These are phyloP conservation scores for Eurosta solidaginis DNA, from an alignment of 1,140 invertebrate genomes.

Conservation along the genomic window DNA sequence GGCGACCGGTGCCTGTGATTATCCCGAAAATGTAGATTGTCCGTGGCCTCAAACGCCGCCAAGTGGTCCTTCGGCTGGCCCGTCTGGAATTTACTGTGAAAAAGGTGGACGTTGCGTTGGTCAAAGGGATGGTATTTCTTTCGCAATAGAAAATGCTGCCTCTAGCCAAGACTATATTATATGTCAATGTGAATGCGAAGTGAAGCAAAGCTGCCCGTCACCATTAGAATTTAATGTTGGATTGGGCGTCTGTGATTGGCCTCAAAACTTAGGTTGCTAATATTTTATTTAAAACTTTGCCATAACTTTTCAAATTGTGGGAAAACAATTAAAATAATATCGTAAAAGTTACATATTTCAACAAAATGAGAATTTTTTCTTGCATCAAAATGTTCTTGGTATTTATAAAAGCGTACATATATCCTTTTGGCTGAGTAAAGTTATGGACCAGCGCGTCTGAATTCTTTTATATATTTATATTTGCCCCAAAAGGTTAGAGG, in stretches of 20 bases:
- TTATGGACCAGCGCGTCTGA: no score
- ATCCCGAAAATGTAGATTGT: constrained; percentile 29
- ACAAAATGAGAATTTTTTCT: no score
- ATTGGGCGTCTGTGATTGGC: constrained; percentile 45
- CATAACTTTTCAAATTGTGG: no score
- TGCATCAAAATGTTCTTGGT: no score
- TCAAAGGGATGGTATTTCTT: constrained; percentile 18
- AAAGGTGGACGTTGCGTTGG: not conserved
- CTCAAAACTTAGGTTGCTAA: constrained; percentile 17
- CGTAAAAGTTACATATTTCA: no score
- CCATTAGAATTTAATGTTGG: constrained; percentile 43
- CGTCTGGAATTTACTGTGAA: constrained; percentile 30
- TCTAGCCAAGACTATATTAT: constrained; percentile 10
- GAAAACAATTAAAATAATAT: no score
- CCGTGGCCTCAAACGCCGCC: not conserved
- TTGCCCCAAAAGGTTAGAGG: no score
- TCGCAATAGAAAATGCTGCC: not conserved
- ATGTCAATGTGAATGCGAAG: constrained; percentile 35
- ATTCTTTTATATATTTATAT: no score
- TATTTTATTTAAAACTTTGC: not conserved
- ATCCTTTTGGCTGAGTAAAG: no score
- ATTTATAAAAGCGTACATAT: no score
- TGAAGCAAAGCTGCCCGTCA: constrained; percentile 33
- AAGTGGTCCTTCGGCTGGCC: constrained; percentile 28
- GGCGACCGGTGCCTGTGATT: constrained; percentile 20